Evolutionary conservation across 2,113 vertebrate genomes (phyloP), one percentile per base, ranked within the genome.

Genomic region (Apistogramma diplotaenia): DNA sequence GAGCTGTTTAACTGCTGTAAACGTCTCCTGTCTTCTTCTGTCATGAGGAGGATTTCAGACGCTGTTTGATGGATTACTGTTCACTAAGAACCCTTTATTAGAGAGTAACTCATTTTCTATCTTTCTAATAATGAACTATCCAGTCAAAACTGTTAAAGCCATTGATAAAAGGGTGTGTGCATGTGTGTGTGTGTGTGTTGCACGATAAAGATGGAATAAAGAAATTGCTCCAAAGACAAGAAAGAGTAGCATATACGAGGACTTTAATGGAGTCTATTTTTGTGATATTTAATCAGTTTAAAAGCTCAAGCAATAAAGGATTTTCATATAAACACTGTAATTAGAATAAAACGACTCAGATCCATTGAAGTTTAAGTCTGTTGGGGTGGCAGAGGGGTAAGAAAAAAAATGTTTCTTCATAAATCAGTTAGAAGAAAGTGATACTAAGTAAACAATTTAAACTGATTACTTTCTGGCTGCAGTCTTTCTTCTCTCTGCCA

Each of bases 21-120:
- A 73, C 70, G 16, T 73, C 29, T 55, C 29, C 29, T 5, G 4
- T 23, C 29, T 8, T 35, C 29, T 35, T 54, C 70, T 35, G 49
- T 54, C 49, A 73, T 29, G 27, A 70, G 65, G 43, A 55, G 49
- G 70, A 23, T 54, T 73, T 73, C 29, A 73, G 43, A 23, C 49
- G 21, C 70, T 54, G 65, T 70, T 73, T 73, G 70, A 65, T 78
- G 31, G 49, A 78, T 78, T 29, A 55, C 51, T 78, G 76, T 78
- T 40, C 18, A 46, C 18, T n/a, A 67, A 49, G 51, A 70, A 23
- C 61, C 23, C 21, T 43, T 58, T 73, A 73, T 54, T 73, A 73
- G 65, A 31, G 43, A 31, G 65, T 51, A 51, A 70, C 25, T 13
- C 65, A 70, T 70, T 70, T 46, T 70, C 43, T 70, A 70, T 49